Conservation (phyloP, 2,797 vertebrate species). For the Danio tinwini region DNA sequence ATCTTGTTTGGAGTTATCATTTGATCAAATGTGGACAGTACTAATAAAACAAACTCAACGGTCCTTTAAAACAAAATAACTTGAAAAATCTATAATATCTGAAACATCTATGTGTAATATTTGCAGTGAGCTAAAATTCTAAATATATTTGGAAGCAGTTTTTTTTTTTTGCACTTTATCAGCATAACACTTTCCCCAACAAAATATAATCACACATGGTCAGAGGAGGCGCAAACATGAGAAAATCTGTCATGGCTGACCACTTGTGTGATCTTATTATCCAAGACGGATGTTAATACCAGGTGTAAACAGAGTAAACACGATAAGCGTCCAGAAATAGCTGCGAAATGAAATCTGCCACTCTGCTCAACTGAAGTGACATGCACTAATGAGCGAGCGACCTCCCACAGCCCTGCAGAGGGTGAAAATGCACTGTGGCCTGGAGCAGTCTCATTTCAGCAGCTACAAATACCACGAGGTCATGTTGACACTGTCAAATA, state of each 20-base stretch:
- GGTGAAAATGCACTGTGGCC: neutral
- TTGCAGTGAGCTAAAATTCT: neutral
- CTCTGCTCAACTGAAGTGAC: neutral
- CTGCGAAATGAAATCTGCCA: neutral
- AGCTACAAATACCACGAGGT: conserved; percentile 32
- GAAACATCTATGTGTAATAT: neutral
- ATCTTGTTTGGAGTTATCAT: neutral
- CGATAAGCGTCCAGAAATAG: conserved; percentile 1
- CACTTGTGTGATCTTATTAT: neutral
- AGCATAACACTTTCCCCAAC: neutral
- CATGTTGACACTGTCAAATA: conserved; percentile 21
- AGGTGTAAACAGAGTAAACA: conserved; percentile 13
- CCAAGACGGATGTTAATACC: neutral
- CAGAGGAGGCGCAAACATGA: neutral
- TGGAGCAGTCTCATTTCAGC: conserved; percentile 16
- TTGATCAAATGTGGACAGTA: neutral
- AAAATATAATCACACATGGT: neutral
- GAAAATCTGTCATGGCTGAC: conserved; percentile 5
- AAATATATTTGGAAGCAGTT: neutral
- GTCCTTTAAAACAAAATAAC: neutral
- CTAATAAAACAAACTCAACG: neutral
- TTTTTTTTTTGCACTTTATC: neutral
- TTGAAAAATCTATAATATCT: neutral
- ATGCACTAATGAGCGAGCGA: conserved; percentile 17
- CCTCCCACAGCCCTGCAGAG: neutral